Base-by-base conservation (phyloP, 2,797 vertebrate genomes). In the Perodicticus potto region DNA sequence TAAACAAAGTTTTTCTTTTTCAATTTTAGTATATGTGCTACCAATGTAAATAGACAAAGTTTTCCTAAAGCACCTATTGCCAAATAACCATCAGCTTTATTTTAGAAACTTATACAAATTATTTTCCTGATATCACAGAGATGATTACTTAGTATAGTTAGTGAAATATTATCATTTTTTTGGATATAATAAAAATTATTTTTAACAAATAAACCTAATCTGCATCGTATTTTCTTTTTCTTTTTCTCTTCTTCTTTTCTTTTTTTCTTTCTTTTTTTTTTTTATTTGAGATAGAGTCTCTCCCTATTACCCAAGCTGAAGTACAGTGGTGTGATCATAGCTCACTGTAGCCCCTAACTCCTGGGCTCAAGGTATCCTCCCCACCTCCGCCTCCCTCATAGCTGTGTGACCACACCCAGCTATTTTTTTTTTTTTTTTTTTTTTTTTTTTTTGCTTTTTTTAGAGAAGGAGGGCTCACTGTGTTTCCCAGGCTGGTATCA, bases 101-200 rank as follows among this genome's bases (percentile, higher is more conserved):
- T 96, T 96, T 85, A 25, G 19, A 94, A 80, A 84, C 72, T 84
- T 84, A 34, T 70, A 11, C 74, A 74, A 92, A 74, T 93, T 84
- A 76, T 29, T 37, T 45, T 90, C 10, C 37, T 90, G 55, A 17
- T 85, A 86, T 86, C 59, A 72, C 49, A 82, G 74, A 93, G 40
- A 49, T 80, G 43, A 78, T 61, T 92, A 76, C 63, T 76, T 88
- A 57, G 12, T 49, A 59, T 59, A 83, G 27, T 81, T 27, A 93
- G 25, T 86, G 45, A 92, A 83, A 57, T 6, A 69, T 37, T 80
- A 20, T 80, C 13, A 67, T 88, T 65, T 80, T 67, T 87, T 94
- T 72, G 10, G 17, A 55, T 81, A 4, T 32, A 86, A 25, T 83
- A 27, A 86, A 88, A 96, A 84, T 89, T 91, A 77, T 37, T 91